Evolutionary conservation across 2,797 vertebrate genomes (phyloP).

Genomic region (Rousettus madagascariensis): DNA sequence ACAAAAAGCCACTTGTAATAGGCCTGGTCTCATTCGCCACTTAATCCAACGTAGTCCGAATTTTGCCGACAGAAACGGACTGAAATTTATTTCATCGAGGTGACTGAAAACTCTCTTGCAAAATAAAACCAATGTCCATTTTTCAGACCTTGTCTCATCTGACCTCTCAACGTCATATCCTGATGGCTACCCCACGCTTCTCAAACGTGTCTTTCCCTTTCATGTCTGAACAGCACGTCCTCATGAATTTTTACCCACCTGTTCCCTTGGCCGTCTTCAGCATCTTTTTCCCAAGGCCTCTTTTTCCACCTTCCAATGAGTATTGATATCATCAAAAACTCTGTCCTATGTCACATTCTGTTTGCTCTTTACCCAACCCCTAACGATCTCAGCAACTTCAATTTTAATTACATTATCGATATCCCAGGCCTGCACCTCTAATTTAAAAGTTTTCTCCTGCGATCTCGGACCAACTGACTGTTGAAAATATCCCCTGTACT

Average conservation of each 20-base stretch:
- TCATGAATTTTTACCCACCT: background rate
- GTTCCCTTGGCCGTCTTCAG: background rate
- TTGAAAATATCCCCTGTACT: background rate
- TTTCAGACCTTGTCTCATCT: background rate
- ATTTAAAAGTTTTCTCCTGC: background rate
- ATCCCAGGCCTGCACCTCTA: background rate
- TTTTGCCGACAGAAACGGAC: background rate
- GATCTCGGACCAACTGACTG: background rate
- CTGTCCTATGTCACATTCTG: background rate
- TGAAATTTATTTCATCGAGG: background rate
- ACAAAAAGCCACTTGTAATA: background rate
- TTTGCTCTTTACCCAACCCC: background rate
- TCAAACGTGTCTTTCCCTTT: background rate
- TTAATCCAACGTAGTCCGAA: background rate
- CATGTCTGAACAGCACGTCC: background rate
- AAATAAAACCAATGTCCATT: background rate
- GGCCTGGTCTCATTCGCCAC: background rate
- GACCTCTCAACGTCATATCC: background rate
- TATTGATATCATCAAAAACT: background rate
- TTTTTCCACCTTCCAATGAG: background rate
- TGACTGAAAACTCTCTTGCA: background rate
- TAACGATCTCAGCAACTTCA: background rate
- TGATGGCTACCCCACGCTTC: background rate
- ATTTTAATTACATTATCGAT: background rate
- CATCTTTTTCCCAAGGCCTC: background rate